Conservation (phyloP, 2,888 invertebrate species). For the Ctenicera cuprea region DNA sequence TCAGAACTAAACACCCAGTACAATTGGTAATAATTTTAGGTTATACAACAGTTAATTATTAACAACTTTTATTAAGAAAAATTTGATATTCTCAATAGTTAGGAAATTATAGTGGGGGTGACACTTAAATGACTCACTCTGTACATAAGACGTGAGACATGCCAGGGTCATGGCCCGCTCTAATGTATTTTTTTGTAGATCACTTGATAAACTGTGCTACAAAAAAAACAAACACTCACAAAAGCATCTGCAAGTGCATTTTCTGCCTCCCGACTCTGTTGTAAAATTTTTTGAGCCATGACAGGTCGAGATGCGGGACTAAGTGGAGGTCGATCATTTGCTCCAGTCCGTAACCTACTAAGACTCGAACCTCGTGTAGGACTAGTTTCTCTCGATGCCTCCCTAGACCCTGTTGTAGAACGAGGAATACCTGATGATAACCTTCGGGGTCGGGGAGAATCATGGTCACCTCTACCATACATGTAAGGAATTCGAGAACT, state of each 20-base stretch:
- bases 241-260: constrained; percentile 85
- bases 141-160: too few relatives aligned
- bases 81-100: too few relatives aligned
- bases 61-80: too few relatives aligned
- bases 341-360: constrained; percentile 68
- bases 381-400: constrained; percentile 72
- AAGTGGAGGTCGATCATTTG: constrained; percentile 74
- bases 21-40: too few relatives aligned
- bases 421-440: constrained; percentile 81
- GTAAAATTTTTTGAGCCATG: constrained; percentile 88
- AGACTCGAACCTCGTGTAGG: constrained; percentile 67
- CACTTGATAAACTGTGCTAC: too few relatives aligned
- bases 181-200: too few relatives aligned
- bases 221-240: constrained; percentile 65
- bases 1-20: too few relatives aligned
- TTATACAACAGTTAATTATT: too few relatives aligned
- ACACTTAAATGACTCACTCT: too few relatives aligned
- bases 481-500: constrained; percentile 88
- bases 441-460: constrained; percentile 77
- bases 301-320: constrained; percentile 76
- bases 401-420: constrained; percentile 81
- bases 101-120: too few relatives aligned
- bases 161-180: too few relatives aligned
- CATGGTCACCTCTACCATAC: constrained; percentile 76
- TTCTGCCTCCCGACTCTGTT: constrained; percentile 92